Base-by-base conservation (phyloP, 2,113 vertebrate species). In the Anguilla japonica region DNA sequence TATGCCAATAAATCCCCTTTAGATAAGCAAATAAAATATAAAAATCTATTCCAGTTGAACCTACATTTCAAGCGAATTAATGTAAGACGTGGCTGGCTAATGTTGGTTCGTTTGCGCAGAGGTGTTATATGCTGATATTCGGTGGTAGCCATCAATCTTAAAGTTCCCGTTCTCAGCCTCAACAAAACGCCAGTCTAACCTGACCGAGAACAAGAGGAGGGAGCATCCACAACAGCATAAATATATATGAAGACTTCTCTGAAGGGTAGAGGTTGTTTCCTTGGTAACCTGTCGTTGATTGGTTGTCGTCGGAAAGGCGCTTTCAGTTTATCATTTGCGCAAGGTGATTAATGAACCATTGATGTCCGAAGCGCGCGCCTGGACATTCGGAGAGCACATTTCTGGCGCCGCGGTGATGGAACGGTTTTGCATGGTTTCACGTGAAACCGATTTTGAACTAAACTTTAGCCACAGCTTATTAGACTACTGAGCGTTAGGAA, bases 181-280 rank as follows among this genome's bases (percentile, higher is more conserved):
- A 43, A 56, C 39, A 53, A 82, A 84, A 46, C 71, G 88, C 82
- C 82, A 86, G 88, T 91, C 92, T 90, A 81, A 89, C 87, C 0
- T 43, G 91, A 95, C 94, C 90, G 83, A 2, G 40, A 91, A 94
- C 86, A 91, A 90, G 34, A 34, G 34, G 87, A 81, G 86, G 83
- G 85, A 83, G 89, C 90, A 89, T 92, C 91, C 89, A 87, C 81
- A 88, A 92, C 90, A 93, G 93, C 91, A 92, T 89, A 89, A 26
- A 67, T 53, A 46, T 46, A 46, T 88, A 91, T 88, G 88, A 87
- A 90, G 94, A 92, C 91, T 93, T 94, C 92, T 94, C 92, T 92
- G 94, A 93, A 94, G 95, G 95, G 94, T 92, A 94, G 93, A 96
- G 96, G 96, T 94, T 95, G 95, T 97, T 95, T 95, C 96, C 94